These are phyloP conservation scores for Ommatoiulus sabulosus DNA, from an alignment of 2,888 invertebrate species.

Conservation along the genomic window DNA sequence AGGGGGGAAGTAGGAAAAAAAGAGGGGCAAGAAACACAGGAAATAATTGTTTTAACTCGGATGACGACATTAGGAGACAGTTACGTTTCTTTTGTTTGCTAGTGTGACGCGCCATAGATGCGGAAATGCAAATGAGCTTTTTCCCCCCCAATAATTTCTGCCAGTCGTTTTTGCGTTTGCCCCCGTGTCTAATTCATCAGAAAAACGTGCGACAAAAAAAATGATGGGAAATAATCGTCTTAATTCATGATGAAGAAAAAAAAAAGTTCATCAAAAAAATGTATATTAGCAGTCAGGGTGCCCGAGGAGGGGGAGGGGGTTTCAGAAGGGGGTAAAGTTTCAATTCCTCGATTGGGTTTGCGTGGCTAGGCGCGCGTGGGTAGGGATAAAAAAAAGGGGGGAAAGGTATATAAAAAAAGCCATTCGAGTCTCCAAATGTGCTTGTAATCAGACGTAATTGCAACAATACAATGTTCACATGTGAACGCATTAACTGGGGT, in stretches of 20 bases:
- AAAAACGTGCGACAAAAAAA: slow-evolving; percentile 13
- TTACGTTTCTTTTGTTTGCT: too few relatives aligned
- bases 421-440: slow-evolving; percentile 49
- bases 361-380: neutral
- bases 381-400: neutral
- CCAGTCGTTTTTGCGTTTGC: neutral
- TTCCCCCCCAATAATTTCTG: neutral
- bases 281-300: neutral
- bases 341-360: neutral
- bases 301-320: neutral
- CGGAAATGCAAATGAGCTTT: neutral
- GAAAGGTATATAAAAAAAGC: slow-evolving; percentile 2
- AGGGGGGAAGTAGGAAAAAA: neutral
- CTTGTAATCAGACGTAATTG: slow-evolving; percentile 56
- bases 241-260: slow-evolving; percentile 16
- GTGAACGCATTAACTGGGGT: slow-evolving; percentile 53
- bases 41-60: slow-evolving; percentile 6
- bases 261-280: slow-evolving; percentile 32
- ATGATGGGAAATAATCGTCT: slow-evolving; percentile 22
- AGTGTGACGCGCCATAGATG: neutral
- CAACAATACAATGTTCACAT: slow-evolving; percentile 54
- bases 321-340: neutral
- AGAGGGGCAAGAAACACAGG: neutral
- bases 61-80: neutral
- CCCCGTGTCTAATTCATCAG: neutral